Base-by-base conservation (phyloP, 2,113 vertebrate genomes). In the Siniperca knerii region DNA sequence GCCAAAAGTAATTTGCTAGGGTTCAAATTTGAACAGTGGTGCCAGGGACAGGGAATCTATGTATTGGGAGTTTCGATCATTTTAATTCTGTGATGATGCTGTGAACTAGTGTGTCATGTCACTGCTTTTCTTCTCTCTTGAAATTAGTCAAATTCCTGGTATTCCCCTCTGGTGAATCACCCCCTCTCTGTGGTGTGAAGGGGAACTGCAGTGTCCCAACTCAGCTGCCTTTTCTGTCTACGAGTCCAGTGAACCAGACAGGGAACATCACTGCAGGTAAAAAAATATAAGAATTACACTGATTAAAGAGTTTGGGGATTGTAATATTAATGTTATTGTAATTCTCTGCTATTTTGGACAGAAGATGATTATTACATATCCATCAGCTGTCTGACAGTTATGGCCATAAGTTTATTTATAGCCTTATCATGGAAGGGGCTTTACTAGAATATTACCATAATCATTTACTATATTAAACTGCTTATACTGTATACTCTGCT, bases 71-170 rank as follows among this genome's bases (percentile, higher is more conserved):
- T 83, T 70, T 37, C 7, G 9, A 20, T 50, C 1, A 72, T 65
- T 48, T 42, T 6, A 62, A 16, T 20, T 48, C 15, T 60, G 12
- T 40, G n/a, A 50, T 15, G 2, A 20, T 58, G n/a, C 2, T 46
- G 37, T 35, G 6, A 48, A 68, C 58, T 25, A 9, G 3, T 2
- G 4, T 77, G 23, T 65, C 35, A 16, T 73, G 11, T 78, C 25
- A 33, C 40, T 77, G 60, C 60, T 73, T 70, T 50, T 44, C 20
- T 46, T 62, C 16, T 88, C 35, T 91, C 52, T 52, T 77, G 13
- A 5, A 40, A 23, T 79, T 35, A 96, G 96, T 96, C 29, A 94
- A 91, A 89, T 93, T 94, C 57, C 77, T 95, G 76, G 89, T 29
- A 9, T 95, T 95, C 60, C 93, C 94, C 0, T 4, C 77, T 18